phyloP scores from a whole-genome alignment of 2,888 invertebrate species.

The Orchesella flavescens region DNA sequence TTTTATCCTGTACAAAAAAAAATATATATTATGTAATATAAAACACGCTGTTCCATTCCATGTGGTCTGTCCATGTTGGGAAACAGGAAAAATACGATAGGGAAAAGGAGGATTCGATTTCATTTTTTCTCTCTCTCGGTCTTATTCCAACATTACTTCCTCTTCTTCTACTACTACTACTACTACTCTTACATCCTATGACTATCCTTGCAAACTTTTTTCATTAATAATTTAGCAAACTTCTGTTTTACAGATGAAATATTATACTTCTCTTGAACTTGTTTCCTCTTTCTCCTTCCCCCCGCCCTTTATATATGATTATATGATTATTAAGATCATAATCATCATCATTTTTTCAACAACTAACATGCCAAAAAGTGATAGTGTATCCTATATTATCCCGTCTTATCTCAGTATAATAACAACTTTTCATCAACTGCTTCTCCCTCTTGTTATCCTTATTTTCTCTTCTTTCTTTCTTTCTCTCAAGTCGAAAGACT shows the following conservation, averaged over 20 bases:
- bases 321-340: constrained; percentile 32
- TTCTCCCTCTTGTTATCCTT: background rate
- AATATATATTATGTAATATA: background rate
- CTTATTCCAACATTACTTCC: background rate
- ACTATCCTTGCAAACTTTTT: constrained; percentile 32
- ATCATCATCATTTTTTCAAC: constrained; percentile 31
- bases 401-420: constrained; percentile 4
- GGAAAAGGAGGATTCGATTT: background rate
- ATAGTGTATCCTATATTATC: constrained; percentile 6
- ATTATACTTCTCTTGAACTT: constrained; percentile 49
- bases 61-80: too few species aligned
- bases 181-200: background rate
- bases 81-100: background rate
- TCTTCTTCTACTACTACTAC: background rate
- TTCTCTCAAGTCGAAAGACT: constrained; percentile 9
- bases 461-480: too few species aligned
- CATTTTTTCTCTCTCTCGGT: background rate
- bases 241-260: constrained; percentile 56
- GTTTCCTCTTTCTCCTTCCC: background rate
- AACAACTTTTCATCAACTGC: constrained; percentile 29
- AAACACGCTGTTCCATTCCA: background rate
- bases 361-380: constrained; percentile 2
- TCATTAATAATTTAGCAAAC: constrained; percentile 56
- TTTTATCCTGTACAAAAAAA: background rate
- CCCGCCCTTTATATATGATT: constrained; percentile 6